Base-by-base conservation (phyloP, 2,888 invertebrate species). In the Pristionchus exspectatus region DNA sequence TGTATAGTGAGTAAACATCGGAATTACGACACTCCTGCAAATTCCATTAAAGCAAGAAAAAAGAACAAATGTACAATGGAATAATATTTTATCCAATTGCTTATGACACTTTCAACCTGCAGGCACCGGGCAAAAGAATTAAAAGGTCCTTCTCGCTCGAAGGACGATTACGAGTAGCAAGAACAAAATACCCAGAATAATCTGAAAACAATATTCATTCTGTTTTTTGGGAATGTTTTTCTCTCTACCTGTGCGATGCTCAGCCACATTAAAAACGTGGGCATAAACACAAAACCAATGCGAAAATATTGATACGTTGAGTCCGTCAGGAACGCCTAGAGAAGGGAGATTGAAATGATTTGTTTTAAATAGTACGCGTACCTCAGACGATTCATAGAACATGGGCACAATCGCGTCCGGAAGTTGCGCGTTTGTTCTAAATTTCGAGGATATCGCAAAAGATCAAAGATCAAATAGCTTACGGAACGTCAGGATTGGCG, bases 341-440 rank as follows among this genome's bases (percentile, higher is more conserved):
- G 38, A 24, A 12, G 2, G n/a, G 16, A 50, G 12, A 21, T 12
- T 24, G 50, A 59, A 59, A 10, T n/a, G n/a, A n/a, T n/a, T n/a
- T n/a, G n/a, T n/a, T n/a, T n/a, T n/a, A n/a, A n/a, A n/a, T n/a
- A n/a, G n/a, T n/a, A n/a, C n/a, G n/a, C n/a, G n/a, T 3, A 88
- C 92, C 33, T 90, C 44, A n/a, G 94, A 91, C 14, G 91, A 91
- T 72, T 93, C 92, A 91, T 92, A 93, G 88, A 94, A 93, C 54
- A 93, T 63, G 0, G 94, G 94, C 16, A 93, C 91, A 69, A 93
- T 91, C 21, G 91, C 91, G 69, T 91, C 90, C 0, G 93, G 92
- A 90, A 94, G 77, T 81, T 94, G 92, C 85, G 91, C 89, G 81
- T 91, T 91, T 59, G 90, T 90, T 44, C 93, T 93, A 91, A 86